These are phyloP conservation scores for Nothoprocta pentlandii DNA, from an alignment of 2,113 vertebrate genomes.

Conservation along the genomic window DNA sequence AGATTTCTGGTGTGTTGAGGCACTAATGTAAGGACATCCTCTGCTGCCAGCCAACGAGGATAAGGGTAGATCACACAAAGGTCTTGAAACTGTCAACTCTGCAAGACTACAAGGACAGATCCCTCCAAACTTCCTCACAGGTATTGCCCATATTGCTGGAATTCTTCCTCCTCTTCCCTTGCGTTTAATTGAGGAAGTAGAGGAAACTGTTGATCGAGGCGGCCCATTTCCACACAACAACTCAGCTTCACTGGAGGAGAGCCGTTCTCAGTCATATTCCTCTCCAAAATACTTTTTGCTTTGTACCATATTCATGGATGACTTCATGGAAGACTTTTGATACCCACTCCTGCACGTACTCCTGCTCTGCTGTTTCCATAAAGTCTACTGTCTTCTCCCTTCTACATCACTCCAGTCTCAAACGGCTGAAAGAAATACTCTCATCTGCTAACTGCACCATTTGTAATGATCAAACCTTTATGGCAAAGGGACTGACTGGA, in stretches of 20 bases:
- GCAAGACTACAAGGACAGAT: background rate
- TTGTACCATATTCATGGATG: background rate
- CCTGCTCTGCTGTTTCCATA: background rate
- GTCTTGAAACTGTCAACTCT: background rate
- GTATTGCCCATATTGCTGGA: background rate
- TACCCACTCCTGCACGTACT: background rate
- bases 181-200: background rate
- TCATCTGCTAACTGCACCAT: background rate
- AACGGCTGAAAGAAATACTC: background rate
- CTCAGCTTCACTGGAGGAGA: background rate
- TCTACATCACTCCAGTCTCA: background rate
- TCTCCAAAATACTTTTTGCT: background rate
- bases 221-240: background rate
- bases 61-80: background rate
- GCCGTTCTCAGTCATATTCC: rapidly evolving
- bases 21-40: background rate
- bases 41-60: background rate
- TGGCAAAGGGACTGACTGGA: background rate
- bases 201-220: background rate
- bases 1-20: background rate
- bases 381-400: background rate
- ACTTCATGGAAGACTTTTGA: background rate
- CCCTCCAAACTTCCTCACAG: rapidly evolving
- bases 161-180: background rate
- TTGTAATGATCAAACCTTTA: background rate